Conservation (phyloP, 2,797 vertebrate genomes). For the Sebastes hubbsi region DNA sequence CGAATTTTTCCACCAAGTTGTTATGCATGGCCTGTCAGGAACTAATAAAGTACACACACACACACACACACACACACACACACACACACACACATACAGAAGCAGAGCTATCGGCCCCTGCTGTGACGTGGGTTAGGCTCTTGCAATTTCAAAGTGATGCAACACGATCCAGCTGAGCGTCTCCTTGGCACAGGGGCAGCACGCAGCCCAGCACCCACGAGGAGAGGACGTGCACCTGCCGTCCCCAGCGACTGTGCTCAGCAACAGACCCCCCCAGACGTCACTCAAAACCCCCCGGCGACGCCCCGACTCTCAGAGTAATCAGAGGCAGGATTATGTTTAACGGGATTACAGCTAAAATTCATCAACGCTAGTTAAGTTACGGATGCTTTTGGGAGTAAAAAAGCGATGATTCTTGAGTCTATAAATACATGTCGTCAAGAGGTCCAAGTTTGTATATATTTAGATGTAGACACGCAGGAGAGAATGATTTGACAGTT, state of each 20-base stretch:
- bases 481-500: neutral
- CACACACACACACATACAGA: neutral
- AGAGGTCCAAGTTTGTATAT: neutral
- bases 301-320: neutral
- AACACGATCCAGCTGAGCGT: slow-evolving; percentile 56
- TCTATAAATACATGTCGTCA: slow-evolving; percentile 20
- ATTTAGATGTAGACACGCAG: neutral
- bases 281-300: slow-evolving; percentile 28
- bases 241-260: slow-evolving; percentile 47
- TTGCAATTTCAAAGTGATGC: slow-evolving; percentile 59
- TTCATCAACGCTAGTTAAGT: slow-evolving; percentile 7
- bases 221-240: slow-evolving; percentile 64
- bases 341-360: slow-evolving; percentile 6
- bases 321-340: slow-evolving; percentile 29
- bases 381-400: neutral
- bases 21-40: neutral
- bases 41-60: slow-evolving; percentile 17
- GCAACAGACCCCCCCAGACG: slow-evolving; percentile 24
- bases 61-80: neutral
- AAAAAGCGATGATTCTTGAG: slow-evolving; percentile 18
- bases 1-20: slow-evolving; percentile 8
- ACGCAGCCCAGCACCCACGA: neutral
- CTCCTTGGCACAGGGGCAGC: slow-evolving; percentile 46
- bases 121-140: slow-evolving; percentile 26
- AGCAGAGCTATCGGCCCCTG: neutral